A percentile compares a stretch with the other conserved stretches of the same genome.
Evolutionary conservation across 2,888 invertebrate species (phyloP).

Genomic region (Drosophila mimica): DNA sequence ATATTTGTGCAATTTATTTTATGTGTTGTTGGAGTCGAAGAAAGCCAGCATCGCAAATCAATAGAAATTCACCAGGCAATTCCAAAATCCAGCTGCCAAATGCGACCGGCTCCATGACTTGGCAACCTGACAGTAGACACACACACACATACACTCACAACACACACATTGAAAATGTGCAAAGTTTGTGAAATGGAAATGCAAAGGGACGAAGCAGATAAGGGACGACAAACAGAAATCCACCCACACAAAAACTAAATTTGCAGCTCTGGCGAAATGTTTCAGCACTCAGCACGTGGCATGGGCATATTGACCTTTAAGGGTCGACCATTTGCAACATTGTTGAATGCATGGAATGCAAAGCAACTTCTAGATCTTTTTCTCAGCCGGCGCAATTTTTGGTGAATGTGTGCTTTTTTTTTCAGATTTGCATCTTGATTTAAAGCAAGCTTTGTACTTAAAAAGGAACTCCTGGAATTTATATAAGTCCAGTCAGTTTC

Average conservation of each 20-base stretch:
- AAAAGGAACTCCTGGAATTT: background rate
- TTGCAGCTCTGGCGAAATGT: constrained; percentile 25
- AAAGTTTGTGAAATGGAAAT: constrained; percentile 34
- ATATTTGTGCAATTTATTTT: constrained; percentile 19
- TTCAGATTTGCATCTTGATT: background rate
- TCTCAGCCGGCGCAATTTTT: background rate
- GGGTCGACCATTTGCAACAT: constrained; percentile 2
- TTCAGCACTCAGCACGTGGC: constrained; percentile 11
- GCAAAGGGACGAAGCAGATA: constrained; percentile 11
- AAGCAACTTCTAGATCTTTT: constrained; percentile 4
- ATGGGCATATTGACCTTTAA: constrained; percentile 40
- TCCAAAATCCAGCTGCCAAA: constrained; percentile 22
- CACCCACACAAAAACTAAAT: constrained; percentile 6
- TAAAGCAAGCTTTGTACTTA: background rate
- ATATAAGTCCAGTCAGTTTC: background rate
- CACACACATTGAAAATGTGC: constrained; percentile 15
- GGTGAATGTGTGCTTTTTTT: background rate
- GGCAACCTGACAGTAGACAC: constrained; percentile 22
- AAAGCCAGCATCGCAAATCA: constrained; percentile 25
- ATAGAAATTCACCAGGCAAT: constrained; percentile 17
- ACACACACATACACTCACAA: background rate
- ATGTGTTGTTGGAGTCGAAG: background rate
- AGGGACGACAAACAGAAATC: constrained; percentile 3
- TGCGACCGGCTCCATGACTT: constrained; percentile 5
- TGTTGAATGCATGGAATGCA: constrained; percentile 5